These are phyloP conservation scores for Neogale vison DNA, from an alignment of 2,113 vertebrate genomes.

Conservation along the genomic window DNA sequence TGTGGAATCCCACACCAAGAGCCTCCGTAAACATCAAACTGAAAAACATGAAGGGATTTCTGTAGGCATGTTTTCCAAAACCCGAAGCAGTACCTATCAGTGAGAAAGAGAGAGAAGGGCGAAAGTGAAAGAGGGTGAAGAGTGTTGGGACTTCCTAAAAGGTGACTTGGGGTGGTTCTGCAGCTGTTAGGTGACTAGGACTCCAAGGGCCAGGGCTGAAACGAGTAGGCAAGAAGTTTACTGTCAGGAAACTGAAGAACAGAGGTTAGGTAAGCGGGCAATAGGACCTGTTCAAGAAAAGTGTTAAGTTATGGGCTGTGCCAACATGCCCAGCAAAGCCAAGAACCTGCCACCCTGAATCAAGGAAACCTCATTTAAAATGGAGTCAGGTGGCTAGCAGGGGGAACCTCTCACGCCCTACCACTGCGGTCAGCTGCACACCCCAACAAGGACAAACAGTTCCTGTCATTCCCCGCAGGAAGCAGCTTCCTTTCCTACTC, in stretches of 20 bases:
- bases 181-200: neutral
- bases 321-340: neutral
- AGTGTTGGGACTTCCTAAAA: neutral
- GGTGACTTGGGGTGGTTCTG: neutral
- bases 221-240: neutral
- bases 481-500: neutral
- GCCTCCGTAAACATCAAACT: neutral
- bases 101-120: neutral
- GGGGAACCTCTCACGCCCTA: neutral
- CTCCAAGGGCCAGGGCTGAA: neutral
- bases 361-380: neutral
- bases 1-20: neutral
- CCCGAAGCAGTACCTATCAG: neutral
- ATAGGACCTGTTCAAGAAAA: neutral
- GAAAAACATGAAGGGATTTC: neutral
- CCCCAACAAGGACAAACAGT: neutral
- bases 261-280: neutral
- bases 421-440: neutral
- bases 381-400: neutral
- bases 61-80: neutral
- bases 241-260: neutral
- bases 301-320: neutral
- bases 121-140: neutral
- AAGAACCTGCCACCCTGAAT: neutral
- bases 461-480: neutral